These are phyloP conservation scores for Lerista edwardsae DNA, from an alignment of 2,797 vertebrate species.

Conservation along the genomic window DNA sequence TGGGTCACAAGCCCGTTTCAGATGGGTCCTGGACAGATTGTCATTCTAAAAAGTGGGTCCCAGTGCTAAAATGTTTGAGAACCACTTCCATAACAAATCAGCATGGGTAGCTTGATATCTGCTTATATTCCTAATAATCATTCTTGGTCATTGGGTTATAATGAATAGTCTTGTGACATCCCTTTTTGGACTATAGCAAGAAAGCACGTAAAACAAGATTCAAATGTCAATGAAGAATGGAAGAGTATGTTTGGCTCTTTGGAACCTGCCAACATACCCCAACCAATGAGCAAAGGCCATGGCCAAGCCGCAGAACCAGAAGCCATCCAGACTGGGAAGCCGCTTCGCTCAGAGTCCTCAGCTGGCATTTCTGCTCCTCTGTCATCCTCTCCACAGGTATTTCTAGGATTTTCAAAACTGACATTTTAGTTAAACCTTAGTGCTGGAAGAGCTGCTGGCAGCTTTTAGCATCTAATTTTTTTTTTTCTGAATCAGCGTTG, in stretches of 20 bases:
- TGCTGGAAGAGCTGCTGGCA: neutral
- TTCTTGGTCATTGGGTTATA: neutral
- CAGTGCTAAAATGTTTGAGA: no score
- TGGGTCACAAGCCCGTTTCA: no score
- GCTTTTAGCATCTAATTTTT: neutral
- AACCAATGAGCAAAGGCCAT: conserved; percentile 79
- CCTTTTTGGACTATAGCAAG: conserved; percentile 78
- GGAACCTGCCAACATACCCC: conserved; percentile 83
- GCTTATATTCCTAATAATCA: neutral
- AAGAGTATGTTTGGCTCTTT: conserved; percentile 98
- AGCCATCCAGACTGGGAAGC: conserved; percentile 74
- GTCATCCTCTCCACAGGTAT: conserved; percentile 85
- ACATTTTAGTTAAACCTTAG: neutral
- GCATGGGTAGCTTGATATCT: neutral
- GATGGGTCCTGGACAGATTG: no score
- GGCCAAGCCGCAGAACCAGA: conserved; percentile 76
- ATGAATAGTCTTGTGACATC: neutral
- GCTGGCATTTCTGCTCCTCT: conserved; percentile 77
- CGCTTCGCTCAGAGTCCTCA: conserved; percentile 82
- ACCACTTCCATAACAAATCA: neutral
- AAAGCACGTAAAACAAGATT: conserved; percentile 95
- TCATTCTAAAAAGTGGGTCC: no score
- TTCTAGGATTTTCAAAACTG: neutral
- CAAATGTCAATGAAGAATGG: conserved; percentile 97
- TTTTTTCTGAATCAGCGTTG: no score